Conservation (phyloP, 1,140 invertebrate species). For the Vanessa atalanta region DNA sequence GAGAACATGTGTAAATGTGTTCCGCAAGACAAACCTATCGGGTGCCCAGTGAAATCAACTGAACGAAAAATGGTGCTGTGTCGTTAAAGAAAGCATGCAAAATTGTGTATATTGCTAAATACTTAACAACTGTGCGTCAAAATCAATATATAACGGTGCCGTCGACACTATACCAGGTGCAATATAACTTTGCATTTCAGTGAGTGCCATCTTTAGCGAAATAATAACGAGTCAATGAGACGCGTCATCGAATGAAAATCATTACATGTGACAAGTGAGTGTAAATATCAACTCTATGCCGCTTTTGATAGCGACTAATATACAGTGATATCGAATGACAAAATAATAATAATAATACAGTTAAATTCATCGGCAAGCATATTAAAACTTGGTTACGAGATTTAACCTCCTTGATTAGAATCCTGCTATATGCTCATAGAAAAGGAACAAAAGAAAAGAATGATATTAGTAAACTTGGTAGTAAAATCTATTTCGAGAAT, state of each 20-base stretch:
- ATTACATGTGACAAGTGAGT: conserved; percentile 86
- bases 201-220: conserved; percentile 81
- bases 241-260: conserved; percentile 80
- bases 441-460: conserved; percentile 77
- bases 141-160: conserved; percentile 83
- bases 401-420: conserved; percentile 77
- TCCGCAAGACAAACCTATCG: conserved; percentile 65
- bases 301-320: conserved; percentile 50
- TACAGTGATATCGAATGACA: conserved; percentile 60
- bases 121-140: conserved; percentile 83
- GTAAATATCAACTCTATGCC: conserved; percentile 69
- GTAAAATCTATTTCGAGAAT: conserved; percentile 41
- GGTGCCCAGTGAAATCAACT: conserved; percentile 75
- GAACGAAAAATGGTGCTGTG: conserved; percentile 79
- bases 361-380: conserved; percentile 75
- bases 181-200: conserved; percentile 83
- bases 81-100: conserved; percentile 80
- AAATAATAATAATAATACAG: conserved; percentile 61
- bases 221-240: conserved; percentile 50
- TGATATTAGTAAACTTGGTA: conserved; percentile 74
- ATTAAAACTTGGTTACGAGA: conserved; percentile 75
- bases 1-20: conserved; percentile 44
- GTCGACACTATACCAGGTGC: conserved; percentile 84
- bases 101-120: conserved; percentile 81
- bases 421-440: conserved; percentile 79